Evolutionary conservation across 2,888 invertebrate species (phyloP), one percentile per base, ranked within the genome.

Genomic region (Tillus elongatus): DNA sequence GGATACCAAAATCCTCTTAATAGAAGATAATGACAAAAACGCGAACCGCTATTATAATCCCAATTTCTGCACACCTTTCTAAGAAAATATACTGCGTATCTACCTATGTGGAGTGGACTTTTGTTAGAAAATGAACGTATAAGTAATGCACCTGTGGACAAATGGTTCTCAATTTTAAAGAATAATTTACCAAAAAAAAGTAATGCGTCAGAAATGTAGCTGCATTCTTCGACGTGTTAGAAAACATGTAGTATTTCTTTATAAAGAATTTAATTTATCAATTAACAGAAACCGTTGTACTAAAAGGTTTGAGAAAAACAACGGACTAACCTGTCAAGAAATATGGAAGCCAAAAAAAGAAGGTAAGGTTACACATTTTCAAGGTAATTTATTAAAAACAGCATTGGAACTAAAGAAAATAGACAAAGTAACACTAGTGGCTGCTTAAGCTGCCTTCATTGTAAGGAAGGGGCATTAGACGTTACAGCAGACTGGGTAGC

Each of bases 131-230:
- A 30, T 13, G 13, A 30, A 11, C 30, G 30, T 3, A 6, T 13
- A 10, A 33, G 33, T 19, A 33, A 33, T 33, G 33, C 33, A 6
- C 19, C 33, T n/a, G 33, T 33, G 2, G 33, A 33, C 10, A 33
- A 13, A 19, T 33, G 24, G 19, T 33, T 33, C 11, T 19, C 24
- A 19, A 33, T 19, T 11, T 11, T 33, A 2, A 33, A 33, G n/a
- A n/a, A n/a, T n/a, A n/a, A n/a, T n/a, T n/a, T n/a, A n/a, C n/a
- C n/a, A n/a, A n/a, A n/a, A n/a, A n/a, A n/a, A n/a, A n/a, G n/a
- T n/a, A n/a, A n/a, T n/a, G n/a, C n/a, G n/a, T n/a, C n/a, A n/a
- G n/a, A n/a, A n/a, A n/a, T n/a, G n/a, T n/a, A n/a, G n/a, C n/a
- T n/a, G n/a, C n/a, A n/a, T 29, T 11, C 6, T 29, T 29, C 6